Evolutionary conservation across 2,113 vertebrate genomes (phyloP), one percentile per base, ranked within the genome.

Genomic region (Psephotus haematonotus): DNA sequence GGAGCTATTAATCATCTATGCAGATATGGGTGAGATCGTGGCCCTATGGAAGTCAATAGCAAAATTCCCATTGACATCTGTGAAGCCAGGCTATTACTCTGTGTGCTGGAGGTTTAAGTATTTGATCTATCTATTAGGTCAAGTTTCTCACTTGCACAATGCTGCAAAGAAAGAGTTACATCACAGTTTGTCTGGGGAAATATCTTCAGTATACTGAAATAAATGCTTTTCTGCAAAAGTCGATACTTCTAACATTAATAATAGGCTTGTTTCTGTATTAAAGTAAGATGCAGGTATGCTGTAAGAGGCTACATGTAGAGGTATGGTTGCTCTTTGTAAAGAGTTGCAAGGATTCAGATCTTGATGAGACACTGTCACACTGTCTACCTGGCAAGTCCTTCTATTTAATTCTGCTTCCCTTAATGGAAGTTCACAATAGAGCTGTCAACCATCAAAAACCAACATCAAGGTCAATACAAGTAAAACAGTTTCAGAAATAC

Each of bases 51-150:
- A 96, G 93, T 91, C 95, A 89, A 93, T 82, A 91, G 91, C 86
- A 87, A 95, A 97, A 96, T 82, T 96, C 86, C 67, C 94, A 94
- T 93, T 95, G 95, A 95, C 93, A 94, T 96, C 94, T 94, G 78
- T 41, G 90, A 68, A 90, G 71, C 91, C 2, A 4, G 70, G 90
- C 75, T 86, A 90, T 96, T 96, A 89, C 86, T 95, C 74, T 76
- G 1, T 4, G 14, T 85, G 88, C 81, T 95, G 60, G 81, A 92
- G 81, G 70, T 91, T 93, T 85, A 88, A 96, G 91, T 74, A 41
- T 92, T 92, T 82, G 62, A 78, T 96, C 70, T 65, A 1, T 71
- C 76, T 93, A 11, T 68, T 65, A 89, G 92, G 88, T 92, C 95
- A 93, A 85, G 74, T 63, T 79, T 65, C 81, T 82, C 1, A 0